Percentiles rank a stretch among this genome's conserved stretches.
Conservation (phyloP, 2,113 vertebrate genomes). For the Eudorcas thomsonii region DNA sequence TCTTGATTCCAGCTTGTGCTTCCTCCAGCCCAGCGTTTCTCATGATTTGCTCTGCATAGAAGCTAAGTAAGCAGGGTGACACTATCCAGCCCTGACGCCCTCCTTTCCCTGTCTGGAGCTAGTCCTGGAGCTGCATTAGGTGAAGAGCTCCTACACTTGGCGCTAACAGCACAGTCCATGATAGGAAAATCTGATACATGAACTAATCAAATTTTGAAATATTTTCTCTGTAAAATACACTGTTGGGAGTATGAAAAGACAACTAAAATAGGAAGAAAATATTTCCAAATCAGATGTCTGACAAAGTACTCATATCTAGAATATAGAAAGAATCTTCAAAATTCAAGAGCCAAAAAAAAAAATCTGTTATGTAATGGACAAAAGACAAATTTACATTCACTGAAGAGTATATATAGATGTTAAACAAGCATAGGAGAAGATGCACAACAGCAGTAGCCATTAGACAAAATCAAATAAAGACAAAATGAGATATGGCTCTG, state of each 20-base stretch:
- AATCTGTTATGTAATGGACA: not conserved
- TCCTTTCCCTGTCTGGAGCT: not conserved
- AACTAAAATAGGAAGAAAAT: not conserved
- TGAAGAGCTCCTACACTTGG: not conserved
- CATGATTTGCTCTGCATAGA: not conserved
- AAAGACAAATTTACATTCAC: not conserved
- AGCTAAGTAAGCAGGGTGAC: not conserved
- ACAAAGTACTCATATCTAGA: not conserved
- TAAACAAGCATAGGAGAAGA: not conserved
- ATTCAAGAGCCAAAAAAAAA: not conserved
- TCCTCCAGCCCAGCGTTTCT: rapidly evolving
- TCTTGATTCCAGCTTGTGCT: not conserved
- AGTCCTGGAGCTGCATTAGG: not conserved
- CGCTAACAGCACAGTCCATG: not conserved
- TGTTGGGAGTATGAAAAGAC: not conserved
- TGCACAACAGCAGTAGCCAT: not conserved
- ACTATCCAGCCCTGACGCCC: rapidly evolving
- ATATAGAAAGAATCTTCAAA: not conserved
- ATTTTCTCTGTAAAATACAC: not conserved
- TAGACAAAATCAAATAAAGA: not conserved
- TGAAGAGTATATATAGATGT: not conserved
- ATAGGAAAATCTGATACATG: not conserved
- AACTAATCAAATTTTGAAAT: not conserved
- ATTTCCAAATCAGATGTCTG: not conserved
- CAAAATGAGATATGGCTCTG: not conserved